Conservation (phyloP, 2,888 invertebrate species). For the Drosophila merina region DNA sequence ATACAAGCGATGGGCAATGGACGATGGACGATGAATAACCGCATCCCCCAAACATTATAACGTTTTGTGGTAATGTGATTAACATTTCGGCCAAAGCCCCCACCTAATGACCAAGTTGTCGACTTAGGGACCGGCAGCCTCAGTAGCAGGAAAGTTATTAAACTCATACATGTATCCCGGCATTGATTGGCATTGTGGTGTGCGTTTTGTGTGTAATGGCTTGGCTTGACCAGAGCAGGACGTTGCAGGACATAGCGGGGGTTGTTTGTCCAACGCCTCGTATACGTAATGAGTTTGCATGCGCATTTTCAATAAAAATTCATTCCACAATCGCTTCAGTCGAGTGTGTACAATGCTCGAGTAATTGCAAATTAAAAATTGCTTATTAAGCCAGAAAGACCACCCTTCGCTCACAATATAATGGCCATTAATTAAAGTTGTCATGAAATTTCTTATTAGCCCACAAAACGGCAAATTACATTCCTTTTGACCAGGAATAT, state of each 20-base stretch:
- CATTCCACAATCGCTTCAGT: conserved; percentile 55
- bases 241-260: background rate
- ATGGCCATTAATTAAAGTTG: conserved; percentile 73
- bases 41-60: conserved; percentile 67
- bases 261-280: conserved; percentile 60
- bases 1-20: no score
- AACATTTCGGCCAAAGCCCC: conserved; percentile 62
- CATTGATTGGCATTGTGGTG: conserved; percentile 53
- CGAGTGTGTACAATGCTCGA: conserved; percentile 55
- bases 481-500: conserved; percentile 8
- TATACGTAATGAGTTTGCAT: conserved; percentile 71
- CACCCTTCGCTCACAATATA: conserved; percentile 54
- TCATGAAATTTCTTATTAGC: conserved; percentile 71
- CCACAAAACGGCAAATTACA: conserved; percentile 29
- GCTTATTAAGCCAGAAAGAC: conserved; percentile 74
- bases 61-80: conserved; percentile 78
- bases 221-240: background rate
- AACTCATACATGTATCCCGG: conserved; percentile 49
- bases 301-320: conserved; percentile 71
- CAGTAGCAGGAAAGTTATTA: conserved; percentile 66
- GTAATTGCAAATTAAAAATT: conserved; percentile 79
- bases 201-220: conserved; percentile 13
- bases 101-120: conserved; percentile 60
- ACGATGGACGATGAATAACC: conserved; percentile 4
- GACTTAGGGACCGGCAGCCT: conserved; percentile 41